Evolutionary conservation across 2,113 vertebrate species (phyloP), one percentile per base, ranked within the genome.

Genomic region (Nothocercus julius): DNA sequence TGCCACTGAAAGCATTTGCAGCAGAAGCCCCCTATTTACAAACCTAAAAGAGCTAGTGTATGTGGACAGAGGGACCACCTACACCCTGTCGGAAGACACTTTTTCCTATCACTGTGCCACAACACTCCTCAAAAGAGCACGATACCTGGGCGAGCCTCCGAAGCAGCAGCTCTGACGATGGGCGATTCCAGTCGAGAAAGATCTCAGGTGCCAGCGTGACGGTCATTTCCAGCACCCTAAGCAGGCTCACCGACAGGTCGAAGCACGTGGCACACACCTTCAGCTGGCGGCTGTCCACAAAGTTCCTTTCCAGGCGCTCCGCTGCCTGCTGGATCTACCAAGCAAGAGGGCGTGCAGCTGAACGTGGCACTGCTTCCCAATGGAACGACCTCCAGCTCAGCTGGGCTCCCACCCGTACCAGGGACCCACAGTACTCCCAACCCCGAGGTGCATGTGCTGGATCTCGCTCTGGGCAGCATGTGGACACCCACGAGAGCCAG

Each of bases 231-330:
- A 99, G 96, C 63, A 99, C 99, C 1, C 99, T 98, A 89, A 99
- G 98, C 96, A 99, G 97, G 95, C 99, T 99, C 92, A 99, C 99
- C 0, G 99, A 99, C 74, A 99, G 98, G 98, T 99, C 99, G 34
- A 99, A 99, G 97, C 99, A 99, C 32, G 99, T 99, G 56, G 99
- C 99, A 4, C 99, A 99, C 89, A 99, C 99, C 96, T 99, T 99
- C 90, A 99, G 98, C 97, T 99, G 99, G 54, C 99, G 98, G 28
- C 99, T 99, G 97, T 99, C 99, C 92, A 99, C 99, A 1, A 99
- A 99, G 97, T 99, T 99, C 70, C 99, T 98, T 96, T 99, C 99
- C 14, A 99, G 98, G 73, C 99, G 98, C 69, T 99, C 99, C 1
- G 99, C 99, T 11, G 99, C 99, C 98, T 99, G 99, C 93, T 99